Base-by-base conservation (phyloP, 2,797 vertebrate species). In the Malurus splendens region DNA sequence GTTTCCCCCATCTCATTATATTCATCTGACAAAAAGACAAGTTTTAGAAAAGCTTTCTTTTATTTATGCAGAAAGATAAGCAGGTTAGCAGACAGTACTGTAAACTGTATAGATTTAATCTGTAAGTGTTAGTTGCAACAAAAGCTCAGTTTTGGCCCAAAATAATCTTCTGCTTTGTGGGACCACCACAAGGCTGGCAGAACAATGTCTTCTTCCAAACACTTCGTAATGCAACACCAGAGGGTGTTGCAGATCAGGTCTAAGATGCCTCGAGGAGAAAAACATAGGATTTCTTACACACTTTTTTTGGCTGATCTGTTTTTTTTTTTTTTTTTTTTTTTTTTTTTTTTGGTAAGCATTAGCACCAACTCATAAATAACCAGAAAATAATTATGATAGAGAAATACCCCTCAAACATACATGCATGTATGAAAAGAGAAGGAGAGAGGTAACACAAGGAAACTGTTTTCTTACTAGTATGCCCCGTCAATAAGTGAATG, bases 191-290 rank as follows among this genome's bases (percentile, higher is more conserved):
- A 6, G 47, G 52, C 56, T 28, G 24, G 38, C 52, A 76, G 44
- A 87, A 7, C 12, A 91, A 52, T 13, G 6, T 30, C 67, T 51
- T 70, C 50, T 54, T 74, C 55, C 19, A 47, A 74, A 44, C 17
- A 44, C n/a, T 68, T 74, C 33, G 57, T 10, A 18, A 78, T 59
- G 45, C 51, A 87, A 94, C 91, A 93, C 79, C 76, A 95, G 91
- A 93, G 86, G 90, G 93, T 94, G 91, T 89, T 95, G 89, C 79
- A 91, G 86, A 78, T 87, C 79, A 83, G n/a, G 30, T 28, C 55
- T 93, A 83, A 59, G 15, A 38, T 65, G 32, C 15, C 25, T n/a
- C 22, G n/a, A 82, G 28, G 12, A 86, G n/a, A 82, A 77, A 1
- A 6, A 14, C 7, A 22, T 9, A 82, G 23, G 23, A 50, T 41